Base-by-base conservation (phyloP, 35 echinoderm and acorn worm genomes). In the Heliocidaris tuberculata region DNA sequence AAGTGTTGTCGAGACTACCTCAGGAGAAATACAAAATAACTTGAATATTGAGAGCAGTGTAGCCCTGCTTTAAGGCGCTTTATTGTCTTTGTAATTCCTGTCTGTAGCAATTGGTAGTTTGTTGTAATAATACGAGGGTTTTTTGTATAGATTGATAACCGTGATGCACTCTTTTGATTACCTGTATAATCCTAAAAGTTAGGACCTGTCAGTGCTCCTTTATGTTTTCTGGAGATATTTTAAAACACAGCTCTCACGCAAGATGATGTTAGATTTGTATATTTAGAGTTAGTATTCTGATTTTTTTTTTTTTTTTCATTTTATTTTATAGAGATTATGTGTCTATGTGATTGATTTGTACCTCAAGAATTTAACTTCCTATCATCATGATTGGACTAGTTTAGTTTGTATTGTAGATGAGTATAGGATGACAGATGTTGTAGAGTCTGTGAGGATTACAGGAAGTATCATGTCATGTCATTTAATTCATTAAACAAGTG, bases 391-490 rank as follows among this genome's bases (percentile, higher is more conserved):
- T 89, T 35, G 87, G 87, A 89, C 32, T 89, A 89, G 87, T 89
- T 48, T 32, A 89, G 87, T 89, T 32, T 89, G 87, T 89, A 89
- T 48, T 7, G 27, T 78, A 89, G 87, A 48, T 89, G 47, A 48
- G 87, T 47, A 32, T 89, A 89, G 31, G 87, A 47, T 47, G 87
- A 13, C 24, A 32, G 31, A 48, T 89, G 87, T 89, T 89, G 87
- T 89, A 89, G 87, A 89, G 16, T 89, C 87, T 89, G 87, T 47
- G 87, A 89, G 87, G 47, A 48, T 89, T 48, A 89, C 5, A 89
- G 87, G 87, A 48, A 89, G 87, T 48, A 89, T 89, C 87, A 48
- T 89, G 87, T 47, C 87, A 89, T 89, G 87, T 89, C 87, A 89
- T 89, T 89, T 89, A 89, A 89, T 89, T 89, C 31, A 89, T 47